Evolutionary conservation across 2,888 invertebrate genomes (phyloP).

Genomic region (Calephelis perditalis): DNA sequence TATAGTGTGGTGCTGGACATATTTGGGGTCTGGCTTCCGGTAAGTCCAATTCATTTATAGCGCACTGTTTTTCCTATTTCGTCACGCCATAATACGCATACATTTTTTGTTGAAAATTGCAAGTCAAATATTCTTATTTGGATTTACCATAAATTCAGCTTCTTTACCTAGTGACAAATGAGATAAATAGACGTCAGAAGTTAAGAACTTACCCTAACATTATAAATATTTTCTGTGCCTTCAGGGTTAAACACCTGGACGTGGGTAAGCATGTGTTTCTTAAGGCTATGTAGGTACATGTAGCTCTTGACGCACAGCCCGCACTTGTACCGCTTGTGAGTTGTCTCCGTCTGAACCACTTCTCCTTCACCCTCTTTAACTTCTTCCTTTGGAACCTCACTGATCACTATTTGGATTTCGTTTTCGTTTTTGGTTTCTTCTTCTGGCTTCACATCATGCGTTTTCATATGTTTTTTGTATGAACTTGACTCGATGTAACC

Average conservation of each 20-base stretch:
- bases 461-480: slow-evolving; percentile 65
- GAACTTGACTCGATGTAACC: slow-evolving; percentile 61
- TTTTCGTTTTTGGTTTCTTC: slow-evolving; percentile 28
- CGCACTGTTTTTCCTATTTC: no score
- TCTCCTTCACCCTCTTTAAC: slow-evolving; percentile 18
- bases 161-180: no score
- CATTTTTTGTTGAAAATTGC: no score
- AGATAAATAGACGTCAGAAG: no score
- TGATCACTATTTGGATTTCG: slow-evolving; percentile 11
- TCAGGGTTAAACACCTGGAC: slow-evolving; percentile 39
- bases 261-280: slow-evolving; percentile 68
- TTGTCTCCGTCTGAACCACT: slow-evolving; percentile 14
- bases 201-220: slow-evolving; percentile 27
- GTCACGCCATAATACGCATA: no score
- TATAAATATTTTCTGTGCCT: slow-evolving; percentile 30
- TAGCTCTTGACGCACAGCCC: slow-evolving; percentile 67
- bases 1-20: no score
- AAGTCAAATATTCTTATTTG: no score
- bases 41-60: no score
- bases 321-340: slow-evolving; percentile 60
- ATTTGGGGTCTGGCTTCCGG: no score
- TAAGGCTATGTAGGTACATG: slow-evolving; percentile 67
- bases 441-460: slow-evolving; percentile 49
- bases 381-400: slow-evolving; percentile 14
- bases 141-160: no score